Evolutionary conservation across 2,888 invertebrate genomes (phyloP), one percentile per base, ranked within the genome.

Genomic region (Idaea aversata): DNA sequence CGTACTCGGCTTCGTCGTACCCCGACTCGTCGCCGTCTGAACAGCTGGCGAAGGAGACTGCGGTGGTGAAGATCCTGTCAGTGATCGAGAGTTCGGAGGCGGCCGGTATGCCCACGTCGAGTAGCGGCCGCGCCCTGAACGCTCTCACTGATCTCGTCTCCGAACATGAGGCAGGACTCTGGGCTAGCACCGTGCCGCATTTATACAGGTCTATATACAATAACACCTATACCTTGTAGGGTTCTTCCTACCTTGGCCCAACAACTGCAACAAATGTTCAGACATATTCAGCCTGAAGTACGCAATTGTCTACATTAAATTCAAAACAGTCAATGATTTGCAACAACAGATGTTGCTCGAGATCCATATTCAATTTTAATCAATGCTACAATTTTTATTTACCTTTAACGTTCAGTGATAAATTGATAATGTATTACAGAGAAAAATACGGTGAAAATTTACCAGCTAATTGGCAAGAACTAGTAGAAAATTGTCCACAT

Each of bases 391-490:
- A 38, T 61, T 25, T 25, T 25, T 2, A 25, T 25, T 25, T 25
- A 25, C 13, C 60, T 25, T 60, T 7, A n/a, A 59, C 47, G 57
- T 60, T 13, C n/a, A n/a, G n/a, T n/a, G n/a, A n/a, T n/a, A n/a
- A n/a, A n/a, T n/a, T 15, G 4, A 15, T 38, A 38, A 35, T 25
- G 70, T 71, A 61, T 65, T 91, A 94, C 76, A 94, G 94, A 66
- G 91, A 94, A 68, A 93, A 93, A 68, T 96, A 94, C 76, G 87
- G 93, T 2, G 96, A 96, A 81, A 93, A 94, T 64, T 86, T 97
- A 62, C 97, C 97, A 0, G 88, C 88, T 13, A 94, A 96, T 81
- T 96, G 97, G 96, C 88, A 95, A 77, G 92, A 94, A 64, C 81
- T 95, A 62, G 86, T 95, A 34, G 94, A 95, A 75, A 89, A 92